These are phyloP conservation scores for Nesidiocoris tenuis DNA, from an alignment of 2,888 invertebrate species.

Conservation along the genomic window DNA sequence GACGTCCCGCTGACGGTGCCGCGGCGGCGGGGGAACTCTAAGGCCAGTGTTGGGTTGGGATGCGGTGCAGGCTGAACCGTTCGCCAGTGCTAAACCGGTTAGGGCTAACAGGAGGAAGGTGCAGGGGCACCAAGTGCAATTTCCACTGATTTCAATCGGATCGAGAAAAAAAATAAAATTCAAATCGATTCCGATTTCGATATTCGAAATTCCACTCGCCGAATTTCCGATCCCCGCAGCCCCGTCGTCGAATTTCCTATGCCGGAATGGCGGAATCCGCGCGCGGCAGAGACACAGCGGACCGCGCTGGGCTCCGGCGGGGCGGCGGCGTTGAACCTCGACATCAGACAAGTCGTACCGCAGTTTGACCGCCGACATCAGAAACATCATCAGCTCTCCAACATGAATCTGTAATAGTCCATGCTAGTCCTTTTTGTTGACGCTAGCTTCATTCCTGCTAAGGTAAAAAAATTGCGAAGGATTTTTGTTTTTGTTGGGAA, in stretches of 20 bases:
- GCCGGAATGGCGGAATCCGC: conserved; percentile 15
- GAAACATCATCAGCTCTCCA: conserved; percentile 38
- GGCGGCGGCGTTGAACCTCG: conserved; percentile 25
- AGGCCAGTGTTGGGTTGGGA: conserved; percentile 53
- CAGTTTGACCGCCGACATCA: conserved; percentile 34
- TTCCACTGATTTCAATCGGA: neutral
- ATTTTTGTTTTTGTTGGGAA: too few relatives aligned
- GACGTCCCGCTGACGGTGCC: conserved; percentile 54
- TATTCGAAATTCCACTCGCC: neutral
- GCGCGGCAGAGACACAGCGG: conserved; percentile 29
- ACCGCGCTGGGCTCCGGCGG: neutral
- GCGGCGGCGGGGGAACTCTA: conserved; percentile 54
- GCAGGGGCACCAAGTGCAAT: conserved; percentile 35
- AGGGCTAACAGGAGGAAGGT: conserved; percentile 18
- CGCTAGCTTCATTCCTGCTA: conserved; percentile 50
- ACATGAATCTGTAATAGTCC: conserved; percentile 49
- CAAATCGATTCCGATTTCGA: neutral
- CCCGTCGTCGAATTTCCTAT: neutral
- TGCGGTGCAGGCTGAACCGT: conserved; percentile 33
- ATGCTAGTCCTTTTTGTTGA: conserved; percentile 52
- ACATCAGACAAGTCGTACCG: conserved; percentile 1
- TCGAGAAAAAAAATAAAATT: too few relatives aligned
- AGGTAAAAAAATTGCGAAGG: conserved; percentile 49
- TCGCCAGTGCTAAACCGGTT: conserved; percentile 33
- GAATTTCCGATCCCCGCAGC: neutral